Base-by-base conservation (phyloP, 2,797 vertebrate species). In the Amniataba percoides region DNA sequence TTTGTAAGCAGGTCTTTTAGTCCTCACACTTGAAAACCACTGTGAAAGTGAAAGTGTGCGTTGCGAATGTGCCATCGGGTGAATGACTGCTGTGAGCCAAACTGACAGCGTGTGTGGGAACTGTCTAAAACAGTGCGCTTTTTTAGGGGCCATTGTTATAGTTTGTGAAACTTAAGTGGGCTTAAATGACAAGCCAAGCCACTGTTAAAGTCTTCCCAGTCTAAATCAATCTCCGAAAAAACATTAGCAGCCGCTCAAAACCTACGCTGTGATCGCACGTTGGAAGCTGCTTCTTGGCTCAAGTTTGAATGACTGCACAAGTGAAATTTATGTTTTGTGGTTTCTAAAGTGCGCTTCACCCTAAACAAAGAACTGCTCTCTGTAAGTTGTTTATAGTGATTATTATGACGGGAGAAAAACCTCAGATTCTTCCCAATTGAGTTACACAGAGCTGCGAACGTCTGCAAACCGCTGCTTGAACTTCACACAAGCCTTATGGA, bases 381-480 rank as follows among this genome's bases (percentile, higher is more conserved):
- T 46, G 57, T 49, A 57, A 67, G 21, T 51, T 9, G 2, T 19
- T 23, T 14, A 43, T 4, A 23, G n/a, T 0, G 46, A 40, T 74
- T 56, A 23, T 58, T 16, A 19, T 49, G 5, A 40, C 21, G 61
- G 61, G 18, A 45, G 16, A 51, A 39, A 9, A 19, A n/a, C 23
- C n/a, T 75, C 31, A 34, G 8, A 59, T 74, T 45, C 46, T 31
- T 65, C 27, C 48, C 19, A 69, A 19, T 60, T 78, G 27, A 23
- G 21, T 45, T 7, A 15, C 5, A 4, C 25, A 52, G 19, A 83
- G 49, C 42, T 73, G 49, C 46, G 66, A 11, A 73, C 18, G 5
- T 53, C 57, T 66, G 78, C 69, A 81, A 6, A 77, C 62, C 31
- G 75, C 68, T 14, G 61, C 73, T 36, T 83, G 52, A 80, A 81